Percentiles rank a stretch among this genome's conserved stretches.
These are phyloP conservation scores for Cephus cinctus DNA, from an alignment of 1,140 invertebrate genomes.

Conservation along the genomic window DNA sequence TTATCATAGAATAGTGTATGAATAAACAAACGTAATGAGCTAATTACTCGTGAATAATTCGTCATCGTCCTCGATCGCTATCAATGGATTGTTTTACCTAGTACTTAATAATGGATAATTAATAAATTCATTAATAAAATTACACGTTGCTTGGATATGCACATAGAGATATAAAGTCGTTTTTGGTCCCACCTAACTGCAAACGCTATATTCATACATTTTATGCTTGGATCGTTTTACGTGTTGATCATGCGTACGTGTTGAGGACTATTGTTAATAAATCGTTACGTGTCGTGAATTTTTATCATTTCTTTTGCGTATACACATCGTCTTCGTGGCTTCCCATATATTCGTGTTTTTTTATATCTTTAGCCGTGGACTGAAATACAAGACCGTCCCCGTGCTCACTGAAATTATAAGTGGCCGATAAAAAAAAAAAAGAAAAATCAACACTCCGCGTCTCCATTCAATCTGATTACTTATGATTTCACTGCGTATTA, in stretches of 20 bases:
- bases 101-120: conserved; percentile 51
- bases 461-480: neutral
- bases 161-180: conserved; percentile 58
- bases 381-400: neutral
- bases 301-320: conserved; percentile 8
- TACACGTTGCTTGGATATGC: conserved; percentile 57
- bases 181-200: conserved; percentile 59
- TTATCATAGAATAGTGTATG: conserved; percentile 53
- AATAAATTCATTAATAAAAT: conserved; percentile 56
- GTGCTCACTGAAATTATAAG: conserved; percentile 3
- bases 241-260: conserved; percentile 17
- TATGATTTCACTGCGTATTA: conserved; percentile 41
- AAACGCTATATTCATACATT: conserved; percentile 56
- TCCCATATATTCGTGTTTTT: conserved; percentile 3
- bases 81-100: conserved; percentile 43
- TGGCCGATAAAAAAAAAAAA: too few species aligned
- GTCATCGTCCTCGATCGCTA: conserved; percentile 48
- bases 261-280: conserved; percentile 3
- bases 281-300: neutral
- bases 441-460: conserved; percentile 1
- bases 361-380: neutral
- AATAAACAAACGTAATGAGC: conserved; percentile 56
- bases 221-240: conserved; percentile 22
- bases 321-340: conserved; percentile 14
- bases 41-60: conserved; percentile 49